Evolutionary conservation across 1,140 invertebrate genomes (phyloP).

Genomic region (Mizuhopecten yessoensis): DNA sequence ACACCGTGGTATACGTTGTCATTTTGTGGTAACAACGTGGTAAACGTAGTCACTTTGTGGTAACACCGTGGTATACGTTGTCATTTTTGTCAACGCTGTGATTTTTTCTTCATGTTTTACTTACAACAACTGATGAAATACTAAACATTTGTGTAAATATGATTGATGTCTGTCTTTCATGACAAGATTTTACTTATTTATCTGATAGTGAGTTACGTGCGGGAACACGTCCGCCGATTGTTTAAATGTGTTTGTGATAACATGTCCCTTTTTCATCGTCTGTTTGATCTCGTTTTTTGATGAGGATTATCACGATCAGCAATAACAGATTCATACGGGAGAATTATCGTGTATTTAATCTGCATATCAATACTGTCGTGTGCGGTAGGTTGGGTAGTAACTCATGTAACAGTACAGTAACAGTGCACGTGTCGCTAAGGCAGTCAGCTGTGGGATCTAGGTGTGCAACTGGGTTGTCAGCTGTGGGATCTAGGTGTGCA

Average conservation of each 20-base stretch:
- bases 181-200: background rate
- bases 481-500: no score
- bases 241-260: background rate
- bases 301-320: background rate
- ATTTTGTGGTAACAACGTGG: no score
- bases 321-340: background rate
- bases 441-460: background rate
- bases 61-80: no score
- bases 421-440: background rate
- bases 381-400: background rate
- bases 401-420: background rate
- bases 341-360: conserved; percentile 4
- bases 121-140: no score
- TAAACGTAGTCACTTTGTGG: no score
- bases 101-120: no score
- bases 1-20: no score
- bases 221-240: background rate
- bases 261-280: conserved; percentile 17
- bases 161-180: background rate
- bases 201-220: background rate
- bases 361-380: background rate
- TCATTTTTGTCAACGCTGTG: no score
- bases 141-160: background rate
- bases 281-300: conserved; percentile 34
- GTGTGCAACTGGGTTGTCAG: no score